Evolutionary conservation across 2,113 vertebrate species (phyloP), one percentile per base, ranked within the genome.

Genomic region (Ptychochromis oligacanthus): DNA sequence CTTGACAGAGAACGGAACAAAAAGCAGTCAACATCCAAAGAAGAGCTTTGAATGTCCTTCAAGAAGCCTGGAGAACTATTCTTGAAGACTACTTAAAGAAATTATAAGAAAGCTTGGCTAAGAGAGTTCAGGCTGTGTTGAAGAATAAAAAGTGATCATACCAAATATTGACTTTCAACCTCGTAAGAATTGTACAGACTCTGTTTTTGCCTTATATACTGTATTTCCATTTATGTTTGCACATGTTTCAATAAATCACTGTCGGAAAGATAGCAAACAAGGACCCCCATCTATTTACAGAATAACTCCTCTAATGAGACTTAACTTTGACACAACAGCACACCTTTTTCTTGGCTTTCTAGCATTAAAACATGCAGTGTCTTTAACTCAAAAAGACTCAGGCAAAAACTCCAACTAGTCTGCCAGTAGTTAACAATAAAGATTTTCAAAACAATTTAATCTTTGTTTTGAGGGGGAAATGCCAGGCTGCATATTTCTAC

Each of bases 391-490:
- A 81, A n/a, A 82, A 2, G 36, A 15, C 80, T 81, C 52, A 54
- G 75, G 20, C 76, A 83, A 59, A 79, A 82, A 62, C 80, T 82
- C 64, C 79, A 49, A 52, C 18, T 20, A 80, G 79, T 55, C 64
- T 77, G 43, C 61, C 40, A 82, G 70, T 65, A 89, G 22, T 80
- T 34, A 11, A 64, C 52, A 60, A 77, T 34, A 72, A 56, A 67
- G 64, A 82, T 54, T 10, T 13, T 22, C 2, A 22, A 5, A 80
- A 81, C 77, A 84, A 80, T 12, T 28, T 26, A 67, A 60, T 77
- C 82, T 82, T 87, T 86, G 88, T 87, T 92, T 86, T 77, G 74
- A 86, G 52, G 61, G 86, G 76, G 84, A 91, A 92, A 90, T 89
- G 80, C 57, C 89, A 81, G 70, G 79, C 76, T 82, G 84, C 89